These are phyloP conservation scores for Carpatolechia fugitivella DNA, from an alignment of 2,888 invertebrate genomes.

Conservation along the genomic window DNA sequence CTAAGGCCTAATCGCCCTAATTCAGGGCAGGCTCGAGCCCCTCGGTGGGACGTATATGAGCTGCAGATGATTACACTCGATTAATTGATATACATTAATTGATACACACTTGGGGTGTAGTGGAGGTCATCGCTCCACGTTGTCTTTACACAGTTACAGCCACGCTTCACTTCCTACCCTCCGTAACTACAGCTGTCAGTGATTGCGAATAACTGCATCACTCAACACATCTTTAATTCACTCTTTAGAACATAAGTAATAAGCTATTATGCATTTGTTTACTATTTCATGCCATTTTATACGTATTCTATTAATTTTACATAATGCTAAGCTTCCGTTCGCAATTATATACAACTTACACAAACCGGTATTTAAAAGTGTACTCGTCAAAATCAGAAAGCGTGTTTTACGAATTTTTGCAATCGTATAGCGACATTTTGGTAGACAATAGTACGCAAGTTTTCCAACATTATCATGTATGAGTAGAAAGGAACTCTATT, in stretches of 20 bases:
- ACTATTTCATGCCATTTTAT: background rate
- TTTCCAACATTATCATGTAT: slow-evolving; percentile 13
- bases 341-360: background rate
- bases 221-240: background rate
- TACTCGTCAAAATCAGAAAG: slow-evolving; percentile 13
- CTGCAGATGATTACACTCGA: no score
- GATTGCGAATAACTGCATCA: background rate
- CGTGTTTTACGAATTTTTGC: slow-evolving; percentile 14
- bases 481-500: slow-evolving; percentile 10
- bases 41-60: no score
- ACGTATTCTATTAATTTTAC: background rate
- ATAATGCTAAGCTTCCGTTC: background rate
- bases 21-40: no score
- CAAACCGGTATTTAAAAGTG: background rate
- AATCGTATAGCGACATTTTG: background rate
- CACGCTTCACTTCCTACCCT: slow-evolving; percentile 62
- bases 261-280: background rate
- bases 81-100: no score
- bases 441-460: slow-evolving; percentile 4
- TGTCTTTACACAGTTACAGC: slow-evolving; percentile 43
- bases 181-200: slow-evolving; percentile 32
- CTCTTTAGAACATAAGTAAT: background rate
- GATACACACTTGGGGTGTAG: no score
- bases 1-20: no score
- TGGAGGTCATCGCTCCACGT: slow-evolving; percentile 24